Evolutionary conservation across 2,888 invertebrate genomes (phyloP).

Genomic region (Scelioninae gen. 1): DNA sequence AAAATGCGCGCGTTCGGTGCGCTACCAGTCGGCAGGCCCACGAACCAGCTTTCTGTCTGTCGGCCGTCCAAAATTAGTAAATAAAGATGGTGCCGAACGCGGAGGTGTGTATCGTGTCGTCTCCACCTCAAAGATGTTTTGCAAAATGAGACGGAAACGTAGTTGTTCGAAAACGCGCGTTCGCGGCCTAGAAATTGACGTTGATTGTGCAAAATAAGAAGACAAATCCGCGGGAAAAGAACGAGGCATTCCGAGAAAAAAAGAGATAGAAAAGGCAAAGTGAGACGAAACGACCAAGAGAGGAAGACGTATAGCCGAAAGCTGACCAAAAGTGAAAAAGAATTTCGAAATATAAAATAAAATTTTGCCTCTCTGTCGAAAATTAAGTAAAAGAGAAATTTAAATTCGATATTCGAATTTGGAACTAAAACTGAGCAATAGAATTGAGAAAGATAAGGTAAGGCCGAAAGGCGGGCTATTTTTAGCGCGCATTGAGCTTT

Average conservation of each 20-base stretch:
- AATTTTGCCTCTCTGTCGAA: no score
- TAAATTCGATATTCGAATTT: no score
- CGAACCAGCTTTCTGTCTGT: conserved; percentile 20
- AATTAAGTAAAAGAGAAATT: no score
- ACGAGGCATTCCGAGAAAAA: conserved; percentile 6
- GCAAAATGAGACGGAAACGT: conserved; percentile 70
- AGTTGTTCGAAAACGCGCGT: conserved; percentile 54
- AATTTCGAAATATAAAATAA: no score
- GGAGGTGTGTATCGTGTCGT: conserved; percentile 79
- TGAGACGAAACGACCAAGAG: neutral
- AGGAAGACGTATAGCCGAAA: no score
- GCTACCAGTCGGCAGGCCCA: neutral
- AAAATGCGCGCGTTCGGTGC: conserved; percentile 2
- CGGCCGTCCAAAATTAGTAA: conserved; percentile 82
- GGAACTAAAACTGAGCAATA: no score
- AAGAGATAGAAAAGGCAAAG: neutral
- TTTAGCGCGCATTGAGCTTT: conserved; percentile 31
- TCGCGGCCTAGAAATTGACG: conserved; percentile 64
- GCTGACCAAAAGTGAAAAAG: no score
- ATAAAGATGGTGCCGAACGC: conserved; percentile 82
- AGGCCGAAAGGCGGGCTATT: conserved; percentile 44
- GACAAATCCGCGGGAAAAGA: neutral
- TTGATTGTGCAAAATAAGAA: conserved; percentile 46
- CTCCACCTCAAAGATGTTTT: conserved; percentile 77
- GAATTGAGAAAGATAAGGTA: conserved; percentile 46